Conservation (phyloP, 2,113 vertebrate species). For the Plectropomus leopardus region DNA sequence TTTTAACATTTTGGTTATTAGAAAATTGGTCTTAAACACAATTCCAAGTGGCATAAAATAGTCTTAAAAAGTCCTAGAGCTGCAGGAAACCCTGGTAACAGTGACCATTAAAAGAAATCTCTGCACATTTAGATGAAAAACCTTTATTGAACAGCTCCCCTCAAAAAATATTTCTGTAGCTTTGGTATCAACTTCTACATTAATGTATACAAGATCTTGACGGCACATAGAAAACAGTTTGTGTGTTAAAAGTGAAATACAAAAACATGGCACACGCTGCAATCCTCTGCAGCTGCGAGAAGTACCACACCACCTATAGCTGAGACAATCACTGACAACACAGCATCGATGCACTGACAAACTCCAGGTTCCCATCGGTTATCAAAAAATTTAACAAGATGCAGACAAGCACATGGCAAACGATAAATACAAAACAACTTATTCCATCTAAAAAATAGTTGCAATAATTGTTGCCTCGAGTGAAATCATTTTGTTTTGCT, state of each 20-base stretch:
- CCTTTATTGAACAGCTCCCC: conserved; percentile 64
- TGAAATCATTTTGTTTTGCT: neutral
- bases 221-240: conserved; percentile 27
- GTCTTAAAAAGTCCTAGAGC: too few relatives aligned
- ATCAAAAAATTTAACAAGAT: conserved; percentile 41
- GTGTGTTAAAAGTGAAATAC: conserved; percentile 33
- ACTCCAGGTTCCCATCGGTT: conserved; percentile 18
- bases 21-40: too few relatives aligned
- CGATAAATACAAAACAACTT: conserved; percentile 32
- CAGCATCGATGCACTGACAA: conserved; percentile 7
- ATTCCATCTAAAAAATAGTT: conserved; percentile 1
- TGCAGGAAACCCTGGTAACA: too few relatives aligned
- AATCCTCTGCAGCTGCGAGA: neutral
- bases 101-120: neutral
- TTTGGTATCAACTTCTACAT: conserved; percentile 68
- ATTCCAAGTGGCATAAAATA: too few relatives aligned
- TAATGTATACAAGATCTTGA: conserved; percentile 32
- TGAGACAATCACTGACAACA: conserved; percentile 33
- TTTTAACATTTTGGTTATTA: too few relatives aligned
- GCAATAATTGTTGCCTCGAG: neutral
- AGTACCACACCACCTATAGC: conserved; percentile 30
- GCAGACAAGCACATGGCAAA: conserved; percentile 49
- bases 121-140: conserved; percentile 1
- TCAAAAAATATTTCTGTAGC: conserved; percentile 54
- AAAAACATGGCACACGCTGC: conserved; percentile 12